phyloP scores from a whole-genome alignment of 2,797 vertebrate species.

The Nannoperca australis region DNA sequence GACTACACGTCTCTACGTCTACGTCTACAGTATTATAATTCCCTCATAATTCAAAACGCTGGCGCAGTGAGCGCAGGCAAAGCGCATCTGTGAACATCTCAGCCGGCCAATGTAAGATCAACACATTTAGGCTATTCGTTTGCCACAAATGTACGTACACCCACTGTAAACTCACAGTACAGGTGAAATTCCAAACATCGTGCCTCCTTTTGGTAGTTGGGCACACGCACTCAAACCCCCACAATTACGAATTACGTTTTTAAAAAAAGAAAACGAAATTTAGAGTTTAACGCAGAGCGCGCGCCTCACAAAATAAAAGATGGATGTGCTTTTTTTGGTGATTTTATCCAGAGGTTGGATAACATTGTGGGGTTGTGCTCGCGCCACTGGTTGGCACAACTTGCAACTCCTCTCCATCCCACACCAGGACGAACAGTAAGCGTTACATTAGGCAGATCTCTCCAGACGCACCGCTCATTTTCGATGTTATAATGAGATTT shows the following conservation, averaged over 20 bases:
- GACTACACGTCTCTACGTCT: too few relatives aligned
- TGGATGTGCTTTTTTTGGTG: background rate
- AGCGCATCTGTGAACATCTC: constrained; percentile 35
- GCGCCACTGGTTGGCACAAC: constrained; percentile 61
- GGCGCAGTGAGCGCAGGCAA: constrained; percentile 71
- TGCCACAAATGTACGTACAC: background rate
- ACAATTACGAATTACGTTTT: too few relatives aligned
- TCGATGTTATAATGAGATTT: background rate
- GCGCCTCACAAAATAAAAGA: background rate
- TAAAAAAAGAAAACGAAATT: background rate
- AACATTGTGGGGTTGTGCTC: constrained; percentile 43
- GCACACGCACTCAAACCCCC: background rate
- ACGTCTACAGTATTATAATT: constrained; percentile 31
- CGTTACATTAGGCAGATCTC: background rate
- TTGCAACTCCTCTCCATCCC: constrained; percentile 69
- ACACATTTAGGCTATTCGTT: background rate
- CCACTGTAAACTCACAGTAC: background rate
- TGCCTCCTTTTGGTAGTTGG: background rate
- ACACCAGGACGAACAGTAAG: constrained; percentile 39
- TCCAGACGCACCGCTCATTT: background rate
- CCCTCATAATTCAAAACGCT: constrained; percentile 51
- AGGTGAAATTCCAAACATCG: constrained; percentile 1
- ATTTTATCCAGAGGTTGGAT: constrained; percentile 13
- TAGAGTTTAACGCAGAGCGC: background rate
- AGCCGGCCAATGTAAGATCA: background rate